phyloP scores from a whole-genome alignment of 2,888 invertebrate species.

The Leucophenga maculata region DNA sequence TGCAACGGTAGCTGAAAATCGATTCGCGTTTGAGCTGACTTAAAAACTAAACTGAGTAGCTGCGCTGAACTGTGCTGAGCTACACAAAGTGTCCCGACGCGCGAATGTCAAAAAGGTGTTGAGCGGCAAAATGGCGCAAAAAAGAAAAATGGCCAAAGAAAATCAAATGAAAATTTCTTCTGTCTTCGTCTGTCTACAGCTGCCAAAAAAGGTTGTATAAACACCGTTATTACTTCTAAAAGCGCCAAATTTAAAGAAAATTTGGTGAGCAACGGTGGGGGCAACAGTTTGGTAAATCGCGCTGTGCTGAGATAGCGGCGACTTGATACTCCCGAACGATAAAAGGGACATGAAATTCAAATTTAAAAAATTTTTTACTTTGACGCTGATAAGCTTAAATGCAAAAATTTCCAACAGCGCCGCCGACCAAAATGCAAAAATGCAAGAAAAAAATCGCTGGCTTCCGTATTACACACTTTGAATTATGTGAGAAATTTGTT shows the following conservation, averaged over 20 bases:
- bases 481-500: conserved; percentile 58
- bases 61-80: neutral
- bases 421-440: neutral
- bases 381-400: conserved; percentile 19
- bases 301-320: neutral
- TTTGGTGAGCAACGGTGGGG: conserved; percentile 30
- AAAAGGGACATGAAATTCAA: conserved; percentile 69
- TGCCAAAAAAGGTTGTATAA: neutral
- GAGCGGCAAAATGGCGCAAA: conserved; percentile 51
- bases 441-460: conserved; percentile 37
- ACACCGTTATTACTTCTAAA: conserved; percentile 17
- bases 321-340: conserved; percentile 60
- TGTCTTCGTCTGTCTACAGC: conserved; percentile 38
- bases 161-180: conserved; percentile 62
- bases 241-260: conserved; percentile 33
- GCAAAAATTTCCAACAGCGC: conserved; percentile 51
- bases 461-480: conserved; percentile 66
- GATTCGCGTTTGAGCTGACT: conserved; percentile 2
- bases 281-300: conserved; percentile 29
- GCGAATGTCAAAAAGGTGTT: conserved; percentile 63
- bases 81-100: conserved; percentile 29
- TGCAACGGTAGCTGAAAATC: conserved; percentile 17
- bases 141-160: conserved; percentile 36
- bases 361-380: conserved; percentile 60
- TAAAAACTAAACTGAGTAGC: no score